Evolutionary conservation across 1,140 invertebrate species (phyloP).

Genomic region (Drosophila nebulosa): DNA sequence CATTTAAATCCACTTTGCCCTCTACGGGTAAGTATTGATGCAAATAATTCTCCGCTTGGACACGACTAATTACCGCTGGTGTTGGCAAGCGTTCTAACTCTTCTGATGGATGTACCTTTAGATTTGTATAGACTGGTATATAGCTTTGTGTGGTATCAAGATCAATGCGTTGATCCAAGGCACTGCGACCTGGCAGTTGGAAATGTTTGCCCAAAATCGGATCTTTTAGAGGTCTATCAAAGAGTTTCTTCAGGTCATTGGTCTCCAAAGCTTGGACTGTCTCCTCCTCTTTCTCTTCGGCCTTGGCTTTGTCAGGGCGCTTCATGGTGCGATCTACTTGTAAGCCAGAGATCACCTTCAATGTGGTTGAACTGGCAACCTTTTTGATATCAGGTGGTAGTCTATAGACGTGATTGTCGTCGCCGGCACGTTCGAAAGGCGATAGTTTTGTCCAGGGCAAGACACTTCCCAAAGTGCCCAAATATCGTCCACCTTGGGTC

Average conservation of each 20-base stretch:
- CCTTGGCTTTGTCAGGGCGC: constrained; percentile 8
- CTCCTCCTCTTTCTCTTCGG: constrained; percentile 33
- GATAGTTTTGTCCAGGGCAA: constrained; percentile 83
- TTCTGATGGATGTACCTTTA: constrained; percentile 82
- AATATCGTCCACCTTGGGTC: constrained; percentile 86
- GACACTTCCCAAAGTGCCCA: constrained; percentile 86
- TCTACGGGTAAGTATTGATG: constrained; percentile 44
- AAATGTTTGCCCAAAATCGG: constrained; percentile 82
- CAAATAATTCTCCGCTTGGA: constrained; percentile 55
- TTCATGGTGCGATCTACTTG: constrained; percentile 20
- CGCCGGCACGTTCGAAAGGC: constrained; percentile 78
- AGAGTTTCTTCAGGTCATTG: constrained; percentile 79
- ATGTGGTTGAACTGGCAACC: constrained; percentile 85
- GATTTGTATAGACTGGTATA: constrained; percentile 84
- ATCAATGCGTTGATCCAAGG: constrained; percentile 69
- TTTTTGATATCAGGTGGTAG: constrained; percentile 86
- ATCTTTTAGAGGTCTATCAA: constrained; percentile 80
- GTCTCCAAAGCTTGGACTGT: constrained; percentile 12
- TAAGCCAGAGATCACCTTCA: constrained; percentile 82
- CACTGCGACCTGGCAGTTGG: constrained; percentile 75
- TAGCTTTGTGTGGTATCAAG: constrained; percentile 82
- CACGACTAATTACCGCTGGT: constrained; percentile 81
- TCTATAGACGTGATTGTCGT: constrained; percentile 80
- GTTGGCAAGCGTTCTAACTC: constrained; percentile 81
- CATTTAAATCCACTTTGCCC: constrained; percentile 29